These are phyloP conservation scores for Danionella cerebrum DNA, from an alignment of 2,113 vertebrate species.

Conservation along the genomic window DNA sequence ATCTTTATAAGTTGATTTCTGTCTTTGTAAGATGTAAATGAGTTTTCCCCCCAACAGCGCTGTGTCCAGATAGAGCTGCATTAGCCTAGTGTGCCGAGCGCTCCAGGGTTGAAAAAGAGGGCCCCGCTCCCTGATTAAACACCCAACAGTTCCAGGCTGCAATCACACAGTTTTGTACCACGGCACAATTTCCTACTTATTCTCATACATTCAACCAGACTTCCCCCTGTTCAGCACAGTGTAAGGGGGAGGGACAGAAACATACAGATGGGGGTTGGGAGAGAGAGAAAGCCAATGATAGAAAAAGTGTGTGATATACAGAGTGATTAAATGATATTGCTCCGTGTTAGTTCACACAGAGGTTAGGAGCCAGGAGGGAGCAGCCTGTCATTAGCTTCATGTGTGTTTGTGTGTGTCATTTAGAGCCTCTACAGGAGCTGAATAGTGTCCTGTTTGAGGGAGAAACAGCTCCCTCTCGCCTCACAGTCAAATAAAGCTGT, in stretches of 20 bases:
- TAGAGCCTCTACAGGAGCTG: constrained; percentile 43
- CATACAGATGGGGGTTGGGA: constrained; percentile 21
- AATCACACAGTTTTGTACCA: constrained; percentile 34
- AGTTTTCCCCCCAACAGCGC: constrained; percentile 27
- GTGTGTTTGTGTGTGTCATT: constrained; percentile 44
- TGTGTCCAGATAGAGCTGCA: constrained; percentile 27
- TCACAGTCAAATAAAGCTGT: constrained; percentile 48
- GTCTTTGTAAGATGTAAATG: constrained; percentile 39
- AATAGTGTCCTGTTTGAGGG: constrained; percentile 46
- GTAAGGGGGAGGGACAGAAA: neutral
- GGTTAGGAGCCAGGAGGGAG: constrained; percentile 74
- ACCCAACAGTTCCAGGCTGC: constrained; percentile 21
- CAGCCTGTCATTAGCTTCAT: constrained; percentile 75
- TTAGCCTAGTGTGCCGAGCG: constrained; percentile 7
- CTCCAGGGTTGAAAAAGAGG: constrained; percentile 27
- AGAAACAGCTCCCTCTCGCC: constrained; percentile 45
- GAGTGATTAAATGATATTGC: constrained; percentile 77
- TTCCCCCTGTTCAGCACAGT: constrained; percentile 47
- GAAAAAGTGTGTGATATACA: constrained; percentile 47
- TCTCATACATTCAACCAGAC: constrained; percentile 37
- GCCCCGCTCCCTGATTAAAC: constrained; percentile 31
- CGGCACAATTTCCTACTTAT: constrained; percentile 53
- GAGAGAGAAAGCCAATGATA: constrained; percentile 50
- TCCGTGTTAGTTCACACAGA: constrained; percentile 72
- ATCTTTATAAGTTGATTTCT: constrained; percentile 34